Evolutionary conservation across 1,140 invertebrate genomes (phyloP), one percentile per base, ranked within the genome.

Genomic region (Lucilia sericata): DNA sequence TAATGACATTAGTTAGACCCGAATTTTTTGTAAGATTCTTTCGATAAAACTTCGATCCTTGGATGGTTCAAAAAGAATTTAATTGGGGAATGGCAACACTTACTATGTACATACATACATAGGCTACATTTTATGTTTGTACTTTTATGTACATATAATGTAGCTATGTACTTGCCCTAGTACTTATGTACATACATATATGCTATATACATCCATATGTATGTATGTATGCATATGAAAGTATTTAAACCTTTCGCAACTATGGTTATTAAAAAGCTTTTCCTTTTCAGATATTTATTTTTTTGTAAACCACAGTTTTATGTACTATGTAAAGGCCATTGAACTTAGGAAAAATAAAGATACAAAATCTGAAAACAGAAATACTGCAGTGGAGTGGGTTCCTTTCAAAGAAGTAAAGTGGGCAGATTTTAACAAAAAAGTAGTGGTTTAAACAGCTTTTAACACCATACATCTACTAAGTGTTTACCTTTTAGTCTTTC

Each of bases 371-470:
- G 10, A 70, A 30, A 70, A 70, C n/a, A 21, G 65, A 70, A 70
- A 47, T 17, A 78, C 36, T 75, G 12, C 3, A 75, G 14, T 78
- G 75, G 36, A 42, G 75, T 78, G 36, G 75, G 75, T 47, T 78
- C 75, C 36, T 78, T 42, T 21, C 36, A 19, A 47, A 47, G 36
- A 47, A 70, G 65, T 36, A 78, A 78, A 42, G 75, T 78, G 75
- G 36, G 75, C 42, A 78, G 75, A 78, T 36, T 78, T 47, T 9
- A 47, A 42, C 36, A 47, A 19, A 10, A 78, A 78, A n/a, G 75
- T 42, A 78, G 36, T 76, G 9, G 74, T 78, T 42, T 78, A 78
- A 78, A 19, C 75, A 78, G 36, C 75, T 47, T 78, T 78, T 78
- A 78, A 78, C 75, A 78, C 75, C 34, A 76, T 36, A 76, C 30